Conservation (phyloP, 2,797 vertebrate genomes). For the Brachyrhaphis roseni region DNA sequence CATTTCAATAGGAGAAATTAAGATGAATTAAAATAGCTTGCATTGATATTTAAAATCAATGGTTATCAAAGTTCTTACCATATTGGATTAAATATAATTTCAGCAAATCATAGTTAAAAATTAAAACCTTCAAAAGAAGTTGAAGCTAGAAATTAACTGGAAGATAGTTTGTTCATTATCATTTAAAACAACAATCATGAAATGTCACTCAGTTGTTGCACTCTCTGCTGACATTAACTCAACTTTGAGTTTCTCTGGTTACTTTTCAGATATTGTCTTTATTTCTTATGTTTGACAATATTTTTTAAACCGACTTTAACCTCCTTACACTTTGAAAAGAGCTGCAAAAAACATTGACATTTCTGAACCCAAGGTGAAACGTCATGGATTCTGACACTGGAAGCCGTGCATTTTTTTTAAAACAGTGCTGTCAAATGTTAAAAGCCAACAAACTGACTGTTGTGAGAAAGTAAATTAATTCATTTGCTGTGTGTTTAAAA, state of each 20-base stretch:
- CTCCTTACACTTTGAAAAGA: slow-evolving; percentile 1
- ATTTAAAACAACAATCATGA: neutral
- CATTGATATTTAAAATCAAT: neutral
- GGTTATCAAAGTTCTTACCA: neutral
- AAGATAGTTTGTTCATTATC: neutral
- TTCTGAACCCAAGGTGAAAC: slow-evolving; percentile 3
- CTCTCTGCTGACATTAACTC: neutral
- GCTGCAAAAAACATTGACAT: slow-evolving; percentile 9
- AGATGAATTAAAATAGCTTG: neutral
- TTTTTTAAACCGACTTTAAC: neutral
- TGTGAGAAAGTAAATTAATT: slow-evolving; percentile 53
- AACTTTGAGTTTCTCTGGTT: neutral
- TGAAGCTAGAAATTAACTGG: neutral
- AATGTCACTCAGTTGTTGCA: neutral
- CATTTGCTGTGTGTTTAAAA: slow-evolving; percentile 38
- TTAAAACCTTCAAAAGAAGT: neutral
- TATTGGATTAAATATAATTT: neutral
- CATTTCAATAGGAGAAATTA: neutral
- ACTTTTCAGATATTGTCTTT: neutral
- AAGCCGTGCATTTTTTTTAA: slow-evolving; percentile 2
- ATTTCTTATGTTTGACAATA: neutral
- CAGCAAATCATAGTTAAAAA: neutral
- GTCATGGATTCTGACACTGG: neutral
- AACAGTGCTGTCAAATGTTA: slow-evolving; percentile 16
- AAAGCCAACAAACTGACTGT: slow-evolving; percentile 31